Base-by-base conservation (phyloP, 2,797 vertebrate genomes). In the Holocentrus rufus region DNA sequence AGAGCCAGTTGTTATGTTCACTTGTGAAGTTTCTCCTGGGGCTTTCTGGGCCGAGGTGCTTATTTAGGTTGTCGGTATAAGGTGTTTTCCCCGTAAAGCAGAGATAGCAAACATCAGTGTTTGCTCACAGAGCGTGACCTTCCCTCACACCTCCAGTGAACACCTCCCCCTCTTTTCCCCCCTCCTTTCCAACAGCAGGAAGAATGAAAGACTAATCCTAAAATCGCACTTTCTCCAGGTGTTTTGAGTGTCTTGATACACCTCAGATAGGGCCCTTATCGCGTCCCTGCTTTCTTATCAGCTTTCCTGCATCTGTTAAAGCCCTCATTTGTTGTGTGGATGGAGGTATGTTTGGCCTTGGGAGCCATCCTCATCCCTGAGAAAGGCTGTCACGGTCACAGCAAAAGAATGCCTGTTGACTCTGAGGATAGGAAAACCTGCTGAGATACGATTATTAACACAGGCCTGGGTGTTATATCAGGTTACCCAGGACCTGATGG, bases 381-480 rank as follows among this genome's bases (percentile, higher is more conserved):
- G 46, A 83, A 78, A 76, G 77, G 74, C 73, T 68, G 78, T 82
- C 85, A 76, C 10, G 65, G 74, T 83, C 74, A 78, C 65, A 14
- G 65, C 47, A 46, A 53, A 74, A 76, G 70, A 90, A 85, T 84
- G 74, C 36, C 34, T 65, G 70, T 75, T 78, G 75, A 79, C 68
- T 69, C 7, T 0, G 50, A 64, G 71, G 64, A 74, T 23, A 79
- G 61, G 57, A 73, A 86, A 82, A 68, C 56, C 76, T 78, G 65
- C 74, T 31, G 70, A 74, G 79, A 78, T 79, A 76, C 77, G 57
- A 75, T 86, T 84, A 85, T 82, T 66, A 83, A 80, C 72, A 62
- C 65, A 85, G 74, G 42, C 70, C 44, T 50, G 50, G 56, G 46
- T 77, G 36, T 73, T 50, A 72, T 80, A 82, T 81, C 67, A 52